phyloP scores from a whole-genome alignment of 2,888 invertebrate species.

The Trichacis sp. region DNA sequence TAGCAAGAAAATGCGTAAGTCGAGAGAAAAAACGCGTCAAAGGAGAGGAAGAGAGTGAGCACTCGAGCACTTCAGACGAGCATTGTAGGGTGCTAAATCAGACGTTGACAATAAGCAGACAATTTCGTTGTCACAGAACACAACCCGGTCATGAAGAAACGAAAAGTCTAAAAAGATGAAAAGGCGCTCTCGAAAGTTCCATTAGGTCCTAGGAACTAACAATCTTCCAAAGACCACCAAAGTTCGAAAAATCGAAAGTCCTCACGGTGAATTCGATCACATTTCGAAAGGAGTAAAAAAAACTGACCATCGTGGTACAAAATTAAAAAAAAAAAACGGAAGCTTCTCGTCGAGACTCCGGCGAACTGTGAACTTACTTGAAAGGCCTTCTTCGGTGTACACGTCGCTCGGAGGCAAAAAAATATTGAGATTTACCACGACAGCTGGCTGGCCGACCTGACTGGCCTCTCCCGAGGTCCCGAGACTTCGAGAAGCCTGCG shows the following conservation, averaged over 20 bases:
- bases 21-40: too few species aligned
- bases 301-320: neutral
- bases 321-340: slow-evolving; percentile 32
- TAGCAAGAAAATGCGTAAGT: too few species aligned
- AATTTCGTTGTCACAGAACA: slow-evolving; percentile 35
- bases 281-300: too few species aligned
- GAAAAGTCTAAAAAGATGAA: slow-evolving; percentile 40
- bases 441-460: slow-evolving; percentile 52
- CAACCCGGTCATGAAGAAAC: slow-evolving; percentile 24
- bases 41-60: too few species aligned
- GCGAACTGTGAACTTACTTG: slow-evolving; percentile 40
- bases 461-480: slow-evolving; percentile 34
- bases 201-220: neutral
- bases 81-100: slow-evolving; percentile 40
- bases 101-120: slow-evolving; percentile 39
- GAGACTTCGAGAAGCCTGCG: slow-evolving; percentile 29
- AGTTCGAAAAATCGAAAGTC: neutral
- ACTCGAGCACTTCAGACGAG: too few species aligned
- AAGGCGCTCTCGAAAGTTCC: slow-evolving; percentile 30
- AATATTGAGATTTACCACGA: slow-evolving; percentile 53
- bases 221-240: slow-evolving; percentile 4
- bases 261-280: neutral
- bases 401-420: slow-evolving; percentile 41
- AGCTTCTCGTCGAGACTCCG: slow-evolving; percentile 31
- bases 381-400: slow-evolving; percentile 40